A percentile compares a stretch with the other conserved stretches of the same genome.
Evolutionary conservation across 2,113 vertebrate genomes (phyloP).

Genomic region (Isichthys henryi): DNA sequence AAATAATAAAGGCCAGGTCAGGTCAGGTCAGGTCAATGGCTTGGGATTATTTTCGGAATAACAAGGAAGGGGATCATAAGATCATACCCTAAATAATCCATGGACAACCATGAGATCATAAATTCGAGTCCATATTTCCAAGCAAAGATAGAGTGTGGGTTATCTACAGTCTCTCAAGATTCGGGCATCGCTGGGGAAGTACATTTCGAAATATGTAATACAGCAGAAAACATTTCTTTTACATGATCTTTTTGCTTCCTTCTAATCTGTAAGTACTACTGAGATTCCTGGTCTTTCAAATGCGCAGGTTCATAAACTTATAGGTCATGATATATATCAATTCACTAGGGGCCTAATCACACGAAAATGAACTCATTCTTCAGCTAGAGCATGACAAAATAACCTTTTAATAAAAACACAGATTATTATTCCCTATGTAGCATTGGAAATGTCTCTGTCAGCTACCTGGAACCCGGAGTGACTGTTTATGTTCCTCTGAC

Average conservation of each 20-base stretch:
- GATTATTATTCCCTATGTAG: background rate
- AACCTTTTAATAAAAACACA: background rate
- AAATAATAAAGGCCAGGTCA: background rate
- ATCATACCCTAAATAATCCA: background rate
- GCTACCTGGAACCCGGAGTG: background rate
- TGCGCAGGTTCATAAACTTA: background rate
- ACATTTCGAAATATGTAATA: background rate
- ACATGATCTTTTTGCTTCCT: background rate
- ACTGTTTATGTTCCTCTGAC: background rate
- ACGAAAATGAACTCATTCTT: background rate
- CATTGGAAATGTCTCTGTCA: background rate
- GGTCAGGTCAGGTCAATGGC: background rate
- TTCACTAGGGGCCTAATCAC: background rate
- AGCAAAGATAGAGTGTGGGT: background rate
- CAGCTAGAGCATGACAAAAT: background rate
- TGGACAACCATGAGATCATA: background rate
- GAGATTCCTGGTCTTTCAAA: background rate
- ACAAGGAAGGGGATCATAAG: background rate
- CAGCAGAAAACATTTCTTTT: background rate
- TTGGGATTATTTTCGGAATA: background rate
- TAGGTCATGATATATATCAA: background rate
- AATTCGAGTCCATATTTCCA: background rate
- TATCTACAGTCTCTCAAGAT: background rate
- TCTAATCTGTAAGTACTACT: background rate
- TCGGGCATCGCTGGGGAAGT: background rate